Evolutionary conservation across 2,113 vertebrate species (phyloP).

Genomic region (Archocentrus centrarchus): DNA sequence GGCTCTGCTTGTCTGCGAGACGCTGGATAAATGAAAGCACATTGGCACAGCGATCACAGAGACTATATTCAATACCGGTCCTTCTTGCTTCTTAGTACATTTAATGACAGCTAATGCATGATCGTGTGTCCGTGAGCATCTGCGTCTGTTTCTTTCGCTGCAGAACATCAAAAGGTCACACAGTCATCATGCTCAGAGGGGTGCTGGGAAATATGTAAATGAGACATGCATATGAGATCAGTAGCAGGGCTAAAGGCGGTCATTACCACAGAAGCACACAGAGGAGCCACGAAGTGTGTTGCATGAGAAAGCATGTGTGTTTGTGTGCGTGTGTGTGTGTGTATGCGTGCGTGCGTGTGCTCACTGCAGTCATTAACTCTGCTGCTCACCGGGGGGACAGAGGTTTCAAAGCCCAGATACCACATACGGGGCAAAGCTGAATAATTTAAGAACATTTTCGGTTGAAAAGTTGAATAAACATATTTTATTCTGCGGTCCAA

Average conservation of each 20-base stretch:
- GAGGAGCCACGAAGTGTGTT: constrained; percentile 48
- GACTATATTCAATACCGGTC: constrained; percentile 21
- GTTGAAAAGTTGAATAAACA: constrained; percentile 71
- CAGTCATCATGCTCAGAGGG: constrained; percentile 64
- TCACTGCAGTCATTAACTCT: constrained; percentile 70
- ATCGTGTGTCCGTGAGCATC: constrained; percentile 46
- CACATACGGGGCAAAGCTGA: constrained; percentile 66
- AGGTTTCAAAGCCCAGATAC: constrained; percentile 71
- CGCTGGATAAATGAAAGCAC: constrained; percentile 7
- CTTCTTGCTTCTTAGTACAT: constrained; percentile 41
- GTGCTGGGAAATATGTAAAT: constrained; percentile 76
- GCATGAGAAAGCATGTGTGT: constrained; percentile 13
- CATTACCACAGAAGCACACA: constrained; percentile 70
- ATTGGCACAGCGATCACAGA: constrained; percentile 24
- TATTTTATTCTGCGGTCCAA: constrained; percentile 41
- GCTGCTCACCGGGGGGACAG: constrained; percentile 58
- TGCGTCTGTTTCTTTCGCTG: constrained; percentile 53
- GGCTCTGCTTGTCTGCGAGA: not conserved
- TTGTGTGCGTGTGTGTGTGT: constrained; percentile 30
- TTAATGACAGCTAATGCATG: constrained; percentile 50
- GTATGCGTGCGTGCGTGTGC: not conserved
- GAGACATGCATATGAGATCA: constrained; percentile 72
- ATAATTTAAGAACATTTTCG: constrained; percentile 69
- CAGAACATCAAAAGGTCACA: constrained; percentile 77
- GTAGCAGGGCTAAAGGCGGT: constrained; percentile 74